Evolutionary conservation across 2,797 vertebrate genomes (phyloP), one percentile per base, ranked within the genome.

Genomic region (Hyperoplus immaculatus): DNA sequence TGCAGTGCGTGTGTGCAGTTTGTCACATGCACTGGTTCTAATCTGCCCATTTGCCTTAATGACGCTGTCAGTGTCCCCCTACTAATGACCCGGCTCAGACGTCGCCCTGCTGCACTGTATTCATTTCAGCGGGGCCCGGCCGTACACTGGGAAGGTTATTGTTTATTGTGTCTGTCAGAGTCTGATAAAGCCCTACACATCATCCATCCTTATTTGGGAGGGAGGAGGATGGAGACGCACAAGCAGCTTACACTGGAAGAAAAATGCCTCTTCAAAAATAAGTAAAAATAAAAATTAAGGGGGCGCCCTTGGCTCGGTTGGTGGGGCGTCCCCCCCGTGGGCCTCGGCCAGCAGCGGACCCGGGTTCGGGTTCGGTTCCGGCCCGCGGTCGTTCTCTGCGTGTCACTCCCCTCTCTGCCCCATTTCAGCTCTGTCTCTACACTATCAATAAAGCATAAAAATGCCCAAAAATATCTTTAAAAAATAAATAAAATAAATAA

Each of bases 151-250:
- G 92, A 95, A 93, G 94, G 94, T 95, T 94, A 94, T 95, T 95
- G 94, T 94, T 95, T 94, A 95, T 93, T 94, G 92, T 90, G 92
- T 94, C 94, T 95, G 95, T 95, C 95, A 94, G 93, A 77, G 84
- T 76, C 93, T 94, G 94, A 96, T 95, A 95, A 95, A 95, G 87
- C 92, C 86, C 85, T 74, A 80, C 72, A 79, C 87, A 60, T 83
- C 92, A 92, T 92, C 93, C 87, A 94, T 95, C 93, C 90, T 92
- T 92, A 29, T 53, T 80, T 73, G 74, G 81, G 78, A 63, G 59
- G 84, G 71, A 70, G 75, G 74, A 71, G 69, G 75, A 82, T 60
- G 64, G 67, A 85, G 81, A 88, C 76, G 87, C 59, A 50, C 62
- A 54, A 65, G 69, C 69, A 15, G 87, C 78, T 81, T 67, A 66